Evolutionary conservation across 2,113 vertebrate species (phyloP), one percentile per base, ranked within the genome.

Genomic region (Hassar affinis): DNA sequence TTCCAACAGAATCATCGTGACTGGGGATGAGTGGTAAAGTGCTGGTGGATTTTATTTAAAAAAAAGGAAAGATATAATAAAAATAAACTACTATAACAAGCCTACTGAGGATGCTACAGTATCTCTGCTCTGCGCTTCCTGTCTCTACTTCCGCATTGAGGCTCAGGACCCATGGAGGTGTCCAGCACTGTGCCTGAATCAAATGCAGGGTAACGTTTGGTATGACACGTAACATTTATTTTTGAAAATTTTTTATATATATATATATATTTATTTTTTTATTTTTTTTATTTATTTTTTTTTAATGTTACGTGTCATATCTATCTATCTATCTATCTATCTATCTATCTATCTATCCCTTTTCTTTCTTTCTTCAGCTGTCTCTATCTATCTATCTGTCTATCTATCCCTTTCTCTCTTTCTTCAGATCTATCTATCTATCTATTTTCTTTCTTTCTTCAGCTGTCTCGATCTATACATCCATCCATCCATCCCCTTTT

Each of bases 1-100:
- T 94, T 99, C 97, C 93, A 99, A 93, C 92, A 99, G 95, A 95
- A 98, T 98, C 97, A 98, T 98, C 89, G 93, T 94, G 93, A 93
- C 90, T 25, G 33, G 87, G 88, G 85, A 45, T 64, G 0, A 54
- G 52, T 64, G 52, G 17, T 71, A 62, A 78, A 78, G 38, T 51
- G 78, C 45, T 6, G 15, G 10, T 22, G 52, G 22, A 22, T n/a
- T n/a, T n/a, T n/a, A n/a, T n/a, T n/a, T n/a, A n/a, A n/a, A 81
- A 80, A 62, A 18, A 59, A 49, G 42, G 6, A 33, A 71, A 35
- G 33, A 45, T 30, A 56, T 59, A 49, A 33, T 69, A 30, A 52
- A 22, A 27, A 38, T 27, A 42, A 69, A 68, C 38, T 22, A 38
- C 30, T 77, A 77, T 14, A 38, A 56, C 51, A 56, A 77, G 30